A percentile compares a stretch with the other conserved stretches of the same genome.
phyloP scores from a whole-genome alignment of 1,140 invertebrate genomes.

The Drosophila hydei region DNA sequence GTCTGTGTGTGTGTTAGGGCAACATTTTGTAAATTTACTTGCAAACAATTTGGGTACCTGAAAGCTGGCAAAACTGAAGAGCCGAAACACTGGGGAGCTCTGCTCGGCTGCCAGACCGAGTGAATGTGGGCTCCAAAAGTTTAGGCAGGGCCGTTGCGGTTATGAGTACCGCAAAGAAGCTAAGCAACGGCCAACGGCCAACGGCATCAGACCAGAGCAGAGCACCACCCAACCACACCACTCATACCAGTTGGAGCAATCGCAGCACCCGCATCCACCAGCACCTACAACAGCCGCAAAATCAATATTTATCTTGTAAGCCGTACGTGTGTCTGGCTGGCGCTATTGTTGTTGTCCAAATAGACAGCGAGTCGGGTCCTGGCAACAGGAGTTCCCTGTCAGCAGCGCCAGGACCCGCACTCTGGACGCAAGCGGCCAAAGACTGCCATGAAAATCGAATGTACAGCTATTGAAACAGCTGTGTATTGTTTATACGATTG shows the following conservation, averaged over 20 bases:
- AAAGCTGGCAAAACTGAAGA: background rate
- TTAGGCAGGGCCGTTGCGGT: constrained; percentile 52
- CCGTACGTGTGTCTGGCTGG: constrained; percentile 63
- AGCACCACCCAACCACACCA: constrained; percentile 11
- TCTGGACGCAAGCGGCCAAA: background rate
- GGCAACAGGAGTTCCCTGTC: constrained; percentile 13
- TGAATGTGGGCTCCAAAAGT: constrained; percentile 30
- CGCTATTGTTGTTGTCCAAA: constrained; percentile 38
- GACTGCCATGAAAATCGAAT: background rate
- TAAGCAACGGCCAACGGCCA: constrained; percentile 10
- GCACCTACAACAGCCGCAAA: constrained; percentile 58
- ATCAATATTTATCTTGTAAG: constrained; percentile 81
- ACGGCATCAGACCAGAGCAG: background rate
- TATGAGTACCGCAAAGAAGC: constrained; percentile 48
- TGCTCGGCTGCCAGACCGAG: background rate
- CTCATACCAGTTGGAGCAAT: too few species aligned
- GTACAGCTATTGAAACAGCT: background rate
- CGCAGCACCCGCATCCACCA: constrained; percentile 37
- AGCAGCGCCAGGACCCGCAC: background rate
- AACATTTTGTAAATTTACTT: constrained; percentile 46
- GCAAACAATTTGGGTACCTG: constrained; percentile 18
- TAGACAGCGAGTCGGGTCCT: background rate
- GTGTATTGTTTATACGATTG: background rate
- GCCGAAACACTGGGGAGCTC: background rate
- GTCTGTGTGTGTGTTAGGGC: background rate